These are phyloP conservation scores for Perithous albicinctus DNA, from an alignment of 2,888 invertebrate genomes.

Conservation along the genomic window DNA sequence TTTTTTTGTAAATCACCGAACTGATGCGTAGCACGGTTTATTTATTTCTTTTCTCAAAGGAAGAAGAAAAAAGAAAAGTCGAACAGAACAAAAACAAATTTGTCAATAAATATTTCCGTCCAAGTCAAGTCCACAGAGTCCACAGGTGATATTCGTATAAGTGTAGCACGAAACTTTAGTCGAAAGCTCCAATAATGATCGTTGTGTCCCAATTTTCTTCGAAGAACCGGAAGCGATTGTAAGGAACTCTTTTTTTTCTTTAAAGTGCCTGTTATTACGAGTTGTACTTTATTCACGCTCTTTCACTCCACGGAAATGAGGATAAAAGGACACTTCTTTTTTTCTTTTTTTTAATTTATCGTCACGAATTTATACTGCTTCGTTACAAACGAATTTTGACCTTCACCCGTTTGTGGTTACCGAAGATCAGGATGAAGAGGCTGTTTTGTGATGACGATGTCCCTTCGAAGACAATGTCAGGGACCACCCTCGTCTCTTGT, in stretches of 20 bases:
- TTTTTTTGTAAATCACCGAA: slow-evolving; percentile 43
- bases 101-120: slow-evolving; percentile 33
- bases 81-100: background rate
- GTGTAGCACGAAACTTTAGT: slow-evolving; percentile 15
- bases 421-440: slow-evolving; percentile 70
- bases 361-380: background rate
- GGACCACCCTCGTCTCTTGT: slow-evolving; percentile 72
- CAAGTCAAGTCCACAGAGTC: slow-evolving; percentile 60
- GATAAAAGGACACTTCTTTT: background rate
- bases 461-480: slow-evolving; percentile 69
- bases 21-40: slow-evolving; percentile 32
- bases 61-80: background rate
- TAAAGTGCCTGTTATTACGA: background rate
- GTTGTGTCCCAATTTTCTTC: slow-evolving; percentile 35
- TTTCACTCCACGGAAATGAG: slow-evolving; percentile 14
- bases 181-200: background rate
- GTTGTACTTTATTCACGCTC: background rate
- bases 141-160: slow-evolving; percentile 34
- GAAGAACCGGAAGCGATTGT: slow-evolving; percentile 36
- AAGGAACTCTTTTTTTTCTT: background rate
- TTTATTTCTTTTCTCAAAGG: background rate
- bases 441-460: slow-evolving; percentile 47
- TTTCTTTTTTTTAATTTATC: background rate
- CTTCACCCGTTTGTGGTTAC: background rate
- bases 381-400: background rate